These are phyloP conservation scores for Platycheirus rosarum DNA, from an alignment of 2,888 invertebrate genomes.

Conservation along the genomic window DNA sequence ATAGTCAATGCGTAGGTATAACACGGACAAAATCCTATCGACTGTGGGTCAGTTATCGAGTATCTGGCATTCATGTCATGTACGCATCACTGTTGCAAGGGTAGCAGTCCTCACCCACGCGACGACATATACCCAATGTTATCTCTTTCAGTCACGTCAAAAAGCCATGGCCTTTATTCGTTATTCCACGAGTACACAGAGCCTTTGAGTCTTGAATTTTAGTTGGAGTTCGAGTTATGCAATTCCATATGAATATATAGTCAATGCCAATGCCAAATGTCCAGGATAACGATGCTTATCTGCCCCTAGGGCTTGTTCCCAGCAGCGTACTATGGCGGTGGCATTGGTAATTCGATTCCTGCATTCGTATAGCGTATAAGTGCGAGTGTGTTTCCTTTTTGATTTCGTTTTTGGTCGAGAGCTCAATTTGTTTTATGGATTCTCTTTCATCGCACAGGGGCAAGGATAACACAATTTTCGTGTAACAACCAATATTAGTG, in stretches of 20 bases:
- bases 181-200: neutral
- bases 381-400: slow-evolving; percentile 29
- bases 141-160: slow-evolving; percentile 60
- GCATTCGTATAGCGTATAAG: slow-evolving; percentile 4
- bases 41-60: slow-evolving; percentile 70
- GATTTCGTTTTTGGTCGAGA: slow-evolving; percentile 55
- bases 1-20: slow-evolving; percentile 50
- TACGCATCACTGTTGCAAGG: slow-evolving; percentile 26
- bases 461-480: slow-evolving; percentile 64
- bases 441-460: slow-evolving; percentile 46
- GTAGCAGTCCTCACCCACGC: neutral
- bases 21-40: slow-evolving; percentile 21
- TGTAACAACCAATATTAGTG: slow-evolving; percentile 35
- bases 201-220: slow-evolving; percentile 40
- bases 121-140: slow-evolving; percentile 28
- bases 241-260: slow-evolving; percentile 43
- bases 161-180: slow-evolving; percentile 34
- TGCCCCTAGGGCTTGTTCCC: slow-evolving; percentile 44
- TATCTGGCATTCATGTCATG: slow-evolving; percentile 67
- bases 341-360: slow-evolving; percentile 69
- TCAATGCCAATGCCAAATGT: slow-evolving; percentile 71
- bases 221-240: slow-evolving; percentile 55
- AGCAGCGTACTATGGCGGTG: neutral
- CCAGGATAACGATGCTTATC: slow-evolving; percentile 67
- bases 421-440: slow-evolving; percentile 73